Base-by-base conservation (phyloP, 2,797 vertebrate genomes). In the Phalloptychus januarius region DNA sequence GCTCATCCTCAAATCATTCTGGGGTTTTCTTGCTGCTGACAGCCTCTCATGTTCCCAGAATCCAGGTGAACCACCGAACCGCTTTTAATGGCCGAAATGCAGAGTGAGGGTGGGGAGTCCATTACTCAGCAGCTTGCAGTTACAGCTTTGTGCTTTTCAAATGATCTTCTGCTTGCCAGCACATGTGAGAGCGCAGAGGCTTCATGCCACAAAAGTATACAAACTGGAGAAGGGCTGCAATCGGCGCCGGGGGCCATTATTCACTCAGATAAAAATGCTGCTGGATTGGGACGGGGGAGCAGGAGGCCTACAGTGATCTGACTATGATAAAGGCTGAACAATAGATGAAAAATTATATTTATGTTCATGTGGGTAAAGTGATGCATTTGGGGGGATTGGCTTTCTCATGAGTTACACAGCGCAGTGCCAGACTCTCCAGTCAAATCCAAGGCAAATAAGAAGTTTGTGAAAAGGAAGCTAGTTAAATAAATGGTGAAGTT, bases 81-180 rank as follows among this genome's bases (percentile, higher is more conserved):
- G 16, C 72, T 50, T 56, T 74, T 23, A 20, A 48, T 36, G 73
- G 71, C 40, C 31, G 45, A 75, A 63, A 76, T 72, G 77, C 18
- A 23, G 80, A 15, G 5, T 5, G 28, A 15, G 28, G 6, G 56
- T 12, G 13, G 28, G 56, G 56, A 13, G 1, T 28, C 13, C 28
- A 16, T 61, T 31, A 61, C 28, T 61, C 5, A 33, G 56, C 28
- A 31, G 56, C 2, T 10, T 58, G 31, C 38, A 11, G 54, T n/a
- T 74, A 67, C 75, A 71, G 74, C 72, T 86, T 83, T 78, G 52
- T 85, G 40, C n/a, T 10, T 86, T 78, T 80, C 72, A 86, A 80
- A 85, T 82, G 36, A 78, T 72, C 12, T 7, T 79, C 75, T 11
- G 7, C 69, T 75, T 46, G 40, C 58, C 76, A 75, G 82, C 38